Conservation (phyloP, 2,113 vertebrate genomes). For the Trochalopteron elliotii region DNA sequence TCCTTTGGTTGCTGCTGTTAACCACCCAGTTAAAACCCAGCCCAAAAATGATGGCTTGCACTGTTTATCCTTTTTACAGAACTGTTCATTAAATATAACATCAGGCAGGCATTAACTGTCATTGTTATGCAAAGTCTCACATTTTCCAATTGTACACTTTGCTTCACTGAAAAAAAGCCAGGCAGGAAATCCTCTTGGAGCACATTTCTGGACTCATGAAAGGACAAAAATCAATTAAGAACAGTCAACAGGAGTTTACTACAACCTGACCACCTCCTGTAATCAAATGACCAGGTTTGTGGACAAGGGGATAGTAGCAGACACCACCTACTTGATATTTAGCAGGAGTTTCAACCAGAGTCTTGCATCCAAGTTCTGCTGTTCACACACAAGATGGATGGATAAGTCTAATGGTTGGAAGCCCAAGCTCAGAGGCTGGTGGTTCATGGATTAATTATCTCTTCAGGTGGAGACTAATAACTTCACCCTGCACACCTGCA, state of each 20-base stretch:
- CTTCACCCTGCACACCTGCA: not conserved
- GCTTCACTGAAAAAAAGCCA: not conserved
- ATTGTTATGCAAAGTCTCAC: not conserved
- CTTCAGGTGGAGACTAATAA: not conserved
- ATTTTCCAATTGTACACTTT: not conserved
- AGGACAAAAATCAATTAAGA: not conserved
- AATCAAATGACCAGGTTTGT: not conserved
- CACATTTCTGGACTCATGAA: not conserved
- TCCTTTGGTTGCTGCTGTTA: not conserved
- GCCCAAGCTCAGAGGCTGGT: not conserved
- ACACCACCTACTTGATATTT: not conserved
- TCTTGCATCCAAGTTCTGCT: not conserved
- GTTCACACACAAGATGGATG: rapidly evolving
- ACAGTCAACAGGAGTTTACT: not conserved
- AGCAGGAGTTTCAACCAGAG: not conserved
- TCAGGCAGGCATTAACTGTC: not conserved
- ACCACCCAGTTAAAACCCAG: not conserved
- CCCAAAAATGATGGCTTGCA: not conserved
- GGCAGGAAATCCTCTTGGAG: not conserved
- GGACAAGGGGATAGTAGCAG: not conserved
- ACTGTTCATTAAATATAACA: constrained; percentile 23
- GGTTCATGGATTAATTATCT: not conserved
- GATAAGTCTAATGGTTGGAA: not conserved
- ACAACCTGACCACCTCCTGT: rapidly evolving
- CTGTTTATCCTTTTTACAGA: not conserved